Base-by-base conservation (phyloP, 2,888 invertebrate genomes). In the Sesia bembeciformis region DNA sequence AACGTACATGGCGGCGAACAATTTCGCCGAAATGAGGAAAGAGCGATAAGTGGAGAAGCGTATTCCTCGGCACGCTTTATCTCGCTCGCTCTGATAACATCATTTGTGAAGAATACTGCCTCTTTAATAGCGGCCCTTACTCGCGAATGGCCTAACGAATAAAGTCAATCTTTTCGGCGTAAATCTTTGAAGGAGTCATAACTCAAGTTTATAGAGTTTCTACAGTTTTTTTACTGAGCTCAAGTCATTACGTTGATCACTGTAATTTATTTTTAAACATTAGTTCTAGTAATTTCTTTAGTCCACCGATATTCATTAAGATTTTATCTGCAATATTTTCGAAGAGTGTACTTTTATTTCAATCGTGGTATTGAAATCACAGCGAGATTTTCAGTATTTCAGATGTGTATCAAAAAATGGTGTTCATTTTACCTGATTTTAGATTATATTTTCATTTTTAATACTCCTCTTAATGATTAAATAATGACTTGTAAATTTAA, bases 121-220 rank as follows among this genome's bases (percentile, higher is more conserved):
- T 73, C 72, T 78, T 77, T 84, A 83, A 82, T 80, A 70, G 77
- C 74, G 58, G 69, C 70, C 71, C 75, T 78, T 74, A 78, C 76
- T 73, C 70, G 57, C 65, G 70, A 74, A 82, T 76, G 74, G 78
- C 74, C 78, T 81, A 78, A 78, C 77, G 81, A 81, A 83, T 78
- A 77, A 82, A 84, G 82, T 84, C 82, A 80, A 83, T 84, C 77
- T 80, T 72, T 70, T 66, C 66, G 68, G 72, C 78, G 78, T 85
- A 83, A 84, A 85, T 84, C 83, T 83, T 75, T 66, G 65, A 65
- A 75, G 72, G 71, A 74, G 74, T 78, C 76, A 78, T 85, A 84
- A 83, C 74, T 87, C 80, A 85, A 76, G 70, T 83, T 84, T 81
- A 84, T 84, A 75, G 83, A 82, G 81, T 81, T 82, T 72, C 62